Base-by-base conservation (phyloP, 2,888 invertebrate genomes). In the Erebia ligea region DNA sequence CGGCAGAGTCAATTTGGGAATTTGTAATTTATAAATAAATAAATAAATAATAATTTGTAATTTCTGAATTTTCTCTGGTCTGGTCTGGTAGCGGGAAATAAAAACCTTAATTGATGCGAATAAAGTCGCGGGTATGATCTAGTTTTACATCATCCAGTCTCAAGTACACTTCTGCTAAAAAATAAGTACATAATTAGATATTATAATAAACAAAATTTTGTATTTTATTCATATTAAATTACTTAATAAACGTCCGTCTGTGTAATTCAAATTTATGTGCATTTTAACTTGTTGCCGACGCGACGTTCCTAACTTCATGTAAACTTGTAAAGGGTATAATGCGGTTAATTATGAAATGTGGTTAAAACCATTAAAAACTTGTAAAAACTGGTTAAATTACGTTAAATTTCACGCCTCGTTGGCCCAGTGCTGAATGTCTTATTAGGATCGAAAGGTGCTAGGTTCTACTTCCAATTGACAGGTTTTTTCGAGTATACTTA, bases 391-490 rank as follows among this genome's bases (percentile, higher is more conserved):
- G 56, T 65, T 65, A 15, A 52, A 56, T 65, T 65, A 56, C 54
- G 21, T 42, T 48, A 48, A 56, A 66, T 57, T 66, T 66, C 57
- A 66, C 66, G 66, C 56, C 66, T 66, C 40, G 66, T 57, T 45
- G 56, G 54, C 64, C 25, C 25, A 40, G 34, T 5, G 21, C 17
- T 45, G 62, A 34, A 40, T n/a, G 34, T 64, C 40, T 40, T 40
- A 64, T 52, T 64, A 48, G 61, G 42, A 45, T 42, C 61, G 19
- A 61, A 42, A 19, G 42, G 61, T 45, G 42, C 40, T 61, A 42
- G 61, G 17, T 61, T 61, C 19, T 1, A 17, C 45, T 61, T 61
- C 11, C 40, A 40, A 17, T 59, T 59, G 40, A 9, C 40, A 17
- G 9, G 21, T 25, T 6, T 13, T 25, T 15, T 13, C 11, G 2